Percentiles rank a stretch among this genome's conserved stretches.
Conservation (phyloP, 2,888 invertebrate genomes). For the Chloroclystis v-ata region DNA sequence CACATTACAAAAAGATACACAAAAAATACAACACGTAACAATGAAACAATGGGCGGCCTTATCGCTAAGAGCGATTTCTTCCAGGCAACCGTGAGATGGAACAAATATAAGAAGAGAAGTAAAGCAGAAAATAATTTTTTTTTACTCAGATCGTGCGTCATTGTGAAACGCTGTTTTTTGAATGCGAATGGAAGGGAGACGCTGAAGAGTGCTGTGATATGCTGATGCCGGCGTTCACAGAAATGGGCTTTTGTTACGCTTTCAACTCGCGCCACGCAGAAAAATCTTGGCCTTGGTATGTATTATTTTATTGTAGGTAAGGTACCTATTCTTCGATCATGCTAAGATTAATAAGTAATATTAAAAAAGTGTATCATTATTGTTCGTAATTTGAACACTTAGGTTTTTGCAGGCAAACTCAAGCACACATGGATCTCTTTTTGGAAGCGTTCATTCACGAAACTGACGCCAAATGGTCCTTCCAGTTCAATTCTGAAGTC, state of each 20-base stretch:
- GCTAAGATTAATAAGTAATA: too few species aligned
- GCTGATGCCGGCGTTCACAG: slow-evolving; percentile 84
- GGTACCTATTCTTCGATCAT: too few species aligned
- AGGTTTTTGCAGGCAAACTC: slow-evolving; percentile 62
- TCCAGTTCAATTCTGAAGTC: slow-evolving; percentile 73
- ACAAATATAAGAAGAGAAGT: too few species aligned
- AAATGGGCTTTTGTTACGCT: slow-evolving; percentile 85
- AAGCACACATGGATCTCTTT: slow-evolving; percentile 57
- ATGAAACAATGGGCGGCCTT: too few species aligned
- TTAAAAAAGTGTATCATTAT: too few species aligned
- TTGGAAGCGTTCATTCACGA: slow-evolving; percentile 79
- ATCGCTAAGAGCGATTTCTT: too few species aligned
- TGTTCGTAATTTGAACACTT: too few species aligned
- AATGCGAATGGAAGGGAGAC: slow-evolving; percentile 84
- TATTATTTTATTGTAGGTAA: not conserved
- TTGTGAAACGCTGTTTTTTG: slow-evolving; percentile 79
- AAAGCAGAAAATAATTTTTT: not conserved
- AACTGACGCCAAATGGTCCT: slow-evolving; percentile 82
- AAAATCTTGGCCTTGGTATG: slow-evolving; percentile 75
- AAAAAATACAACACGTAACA: too few species aligned
- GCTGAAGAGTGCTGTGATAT: slow-evolving; percentile 81
- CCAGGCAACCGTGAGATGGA: too few species aligned
- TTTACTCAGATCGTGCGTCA: slow-evolving; percentile 72
- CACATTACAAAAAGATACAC: too few species aligned
- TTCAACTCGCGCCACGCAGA: slow-evolving; percentile 83